phyloP scores from a whole-genome alignment of 2,797 vertebrate genomes.

The Chlorospingus flavigularis region DNA sequence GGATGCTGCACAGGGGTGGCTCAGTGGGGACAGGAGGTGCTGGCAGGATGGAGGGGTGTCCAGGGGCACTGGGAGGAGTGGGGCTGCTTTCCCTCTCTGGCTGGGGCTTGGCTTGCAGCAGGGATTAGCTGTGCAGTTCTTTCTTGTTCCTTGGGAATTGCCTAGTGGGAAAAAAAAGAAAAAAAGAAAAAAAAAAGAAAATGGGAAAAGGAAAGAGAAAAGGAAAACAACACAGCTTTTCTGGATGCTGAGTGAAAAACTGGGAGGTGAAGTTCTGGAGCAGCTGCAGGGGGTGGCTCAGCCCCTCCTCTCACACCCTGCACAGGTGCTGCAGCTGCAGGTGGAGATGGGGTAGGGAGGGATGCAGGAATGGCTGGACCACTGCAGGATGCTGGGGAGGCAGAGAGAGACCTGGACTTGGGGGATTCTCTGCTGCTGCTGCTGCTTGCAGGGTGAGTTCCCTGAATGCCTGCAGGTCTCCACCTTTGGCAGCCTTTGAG shows the following conservation, averaged over 20 bases:
- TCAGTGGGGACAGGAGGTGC: background rate
- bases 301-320: background rate
- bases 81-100: background rate
- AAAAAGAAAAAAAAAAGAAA: too few species aligned
- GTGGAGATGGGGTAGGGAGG: background rate
- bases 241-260: background rate
- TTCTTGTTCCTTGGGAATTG: background rate
- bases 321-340: background rate
- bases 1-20: background rate
- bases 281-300: background rate
- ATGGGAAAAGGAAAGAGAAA: fast-evolving
- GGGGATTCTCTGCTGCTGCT: background rate
- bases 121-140: background rate
- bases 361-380: conserved; percentile 19
- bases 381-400: background rate
- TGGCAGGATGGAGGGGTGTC: background rate
- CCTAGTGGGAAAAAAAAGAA: too few species aligned
- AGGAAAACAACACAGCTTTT: background rate
- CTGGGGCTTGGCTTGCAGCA: background rate
- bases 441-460: background rate
- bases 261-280: background rate
- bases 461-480: background rate
- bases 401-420: fast-evolving
- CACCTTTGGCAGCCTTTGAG: background rate
- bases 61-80: background rate